Evolutionary conservation across 2,797 vertebrate genomes (phyloP), one percentile per base, ranked within the genome.

Genomic region (Ptychobarbus kaznakovi): DNA sequence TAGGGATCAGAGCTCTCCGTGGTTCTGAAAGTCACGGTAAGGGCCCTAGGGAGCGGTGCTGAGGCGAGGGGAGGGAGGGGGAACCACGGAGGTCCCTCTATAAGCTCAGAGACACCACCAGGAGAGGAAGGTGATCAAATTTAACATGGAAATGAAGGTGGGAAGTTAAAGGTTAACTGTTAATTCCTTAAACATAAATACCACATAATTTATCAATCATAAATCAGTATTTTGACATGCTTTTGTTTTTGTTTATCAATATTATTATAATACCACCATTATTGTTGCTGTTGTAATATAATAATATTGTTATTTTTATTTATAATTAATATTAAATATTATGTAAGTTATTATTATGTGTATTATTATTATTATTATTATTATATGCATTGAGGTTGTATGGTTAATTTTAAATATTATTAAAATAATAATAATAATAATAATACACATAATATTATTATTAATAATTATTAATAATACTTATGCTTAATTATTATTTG

Each of bases 121-220:
- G 22, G 28, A n/a, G 32, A 69, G 18, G 20, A 40, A 58, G 40
- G 73, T 56, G 53, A 8, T 16, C 16, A 13, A 32, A 53, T 35
- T 40, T 53, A 81, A 85, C 86, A 89, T 91, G 81, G 91, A 88
- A 86, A 81, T 25, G 12, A 46, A 81, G 15, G 4, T 68, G 3
- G 20, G 1, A n/a, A 65, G 16, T n/a, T n/a, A n/a, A n/a, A n/a
- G n/a, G n/a, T n/a, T n/a, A n/a, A n/a, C n/a, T n/a, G n/a, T n/a
- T n/a, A n/a, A n/a, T n/a, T n/a, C n/a, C n/a, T n/a, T n/a, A n/a
- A n/a, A n/a, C n/a, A n/a, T n/a, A n/a, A n/a, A n/a, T n/a, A n/a
- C n/a, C n/a, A n/a, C n/a, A n/a, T n/a, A n/a, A n/a, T n/a, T n/a
- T n/a, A n/a, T n/a, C n/a, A n/a, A n/a, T n/a, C n/a, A n/a, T n/a